A percentile compares a stretch with the other conserved stretches of the same genome.
Evolutionary conservation across 2,888 invertebrate species (phyloP).

Genomic region (Torymus aiolomorphi): DNA sequence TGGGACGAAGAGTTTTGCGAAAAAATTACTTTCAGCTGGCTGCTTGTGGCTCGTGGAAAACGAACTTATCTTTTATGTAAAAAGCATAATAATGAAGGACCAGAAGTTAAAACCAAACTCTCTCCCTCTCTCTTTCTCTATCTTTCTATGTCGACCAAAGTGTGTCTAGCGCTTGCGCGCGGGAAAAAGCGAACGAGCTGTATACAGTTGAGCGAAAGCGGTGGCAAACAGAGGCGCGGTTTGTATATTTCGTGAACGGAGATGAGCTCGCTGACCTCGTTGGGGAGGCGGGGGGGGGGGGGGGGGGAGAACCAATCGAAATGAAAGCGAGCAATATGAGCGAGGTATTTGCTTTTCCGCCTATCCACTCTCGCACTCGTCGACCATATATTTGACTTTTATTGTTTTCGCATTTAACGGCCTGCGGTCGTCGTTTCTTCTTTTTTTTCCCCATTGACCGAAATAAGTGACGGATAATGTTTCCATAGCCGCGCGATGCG

Average conservation of each 20-base stretch:
- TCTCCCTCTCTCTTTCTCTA: too few relatives aligned
- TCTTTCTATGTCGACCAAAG: too few relatives aligned
- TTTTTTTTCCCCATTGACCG: not conserved
- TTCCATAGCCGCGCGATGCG: too few relatives aligned
- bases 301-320: slow-evolving; percentile 31
- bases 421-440: not conserved
- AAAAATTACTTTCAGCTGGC: too few relatives aligned
- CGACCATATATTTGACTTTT: not conserved
- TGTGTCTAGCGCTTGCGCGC: too few relatives aligned
- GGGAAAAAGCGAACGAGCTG: too few relatives aligned
- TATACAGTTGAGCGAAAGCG: not conserved
- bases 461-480: too few relatives aligned
- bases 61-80: too few relatives aligned
- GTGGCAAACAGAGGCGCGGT: slow-evolving; percentile 46
- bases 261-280: slow-evolving; percentile 1
- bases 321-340: slow-evolving; percentile 26
- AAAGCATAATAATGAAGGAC: too few relatives aligned
- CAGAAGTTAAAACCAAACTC: too few relatives aligned
- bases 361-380: not conserved
- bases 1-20: too few relatives aligned
- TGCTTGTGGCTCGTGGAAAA: too few relatives aligned
- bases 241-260: slow-evolving; percentile 34
- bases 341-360: slow-evolving; percentile 11
- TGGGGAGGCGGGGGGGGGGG: not conserved
- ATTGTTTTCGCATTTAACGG: not conserved